Evolutionary conservation across 2,888 invertebrate species (phyloP), one percentile per base, ranked within the genome.

Genomic region (Branchellion lobata): DNA sequence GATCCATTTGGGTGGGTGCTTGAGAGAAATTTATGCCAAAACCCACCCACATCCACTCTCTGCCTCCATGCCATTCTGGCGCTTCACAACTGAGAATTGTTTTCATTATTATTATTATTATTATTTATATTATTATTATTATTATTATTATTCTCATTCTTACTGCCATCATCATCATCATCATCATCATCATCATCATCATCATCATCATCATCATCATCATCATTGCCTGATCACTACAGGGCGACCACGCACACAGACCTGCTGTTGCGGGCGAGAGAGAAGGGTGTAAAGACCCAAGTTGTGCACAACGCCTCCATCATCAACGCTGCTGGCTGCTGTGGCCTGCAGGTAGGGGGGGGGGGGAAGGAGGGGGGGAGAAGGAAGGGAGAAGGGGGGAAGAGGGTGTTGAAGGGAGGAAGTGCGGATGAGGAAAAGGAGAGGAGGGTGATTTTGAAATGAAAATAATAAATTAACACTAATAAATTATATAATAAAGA

Each of bases 231-330:
- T 29, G n/a, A 2, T 29, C 1, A 33, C 71, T 65, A 3, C 81
- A 89, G 96, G 29, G 99, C 99, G 1, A 99, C 99, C 11, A 99
- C 99, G 0, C 99, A 99, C 85, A 93, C 95, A 31, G 99, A 99
- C 86, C 91, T 99, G 85, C 91, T 97, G 79, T 88, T 99, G 79
- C 90, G 98, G 85, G 97, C 97, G 47, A 92, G 91, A 86, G 91
- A 95, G 85, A 91, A 91, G 85, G 90, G 90, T n/a, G 91, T 95
- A 34, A 86, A 91, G 82, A 92, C 92, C 78, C 76, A 79, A 29
- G 82, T 83, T 8, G 77, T 83, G 5, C 83, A 83, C 79, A 83
- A 83, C 80, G 83, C 83, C 8, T 83, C 83, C n/a, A 83, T 83
- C 40, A 81, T 83, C 80, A 83, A 90, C 90, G 99, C 99, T 11